Conservation (phyloP, 2,797 vertebrate genomes). For the Anableps anableps region DNA sequence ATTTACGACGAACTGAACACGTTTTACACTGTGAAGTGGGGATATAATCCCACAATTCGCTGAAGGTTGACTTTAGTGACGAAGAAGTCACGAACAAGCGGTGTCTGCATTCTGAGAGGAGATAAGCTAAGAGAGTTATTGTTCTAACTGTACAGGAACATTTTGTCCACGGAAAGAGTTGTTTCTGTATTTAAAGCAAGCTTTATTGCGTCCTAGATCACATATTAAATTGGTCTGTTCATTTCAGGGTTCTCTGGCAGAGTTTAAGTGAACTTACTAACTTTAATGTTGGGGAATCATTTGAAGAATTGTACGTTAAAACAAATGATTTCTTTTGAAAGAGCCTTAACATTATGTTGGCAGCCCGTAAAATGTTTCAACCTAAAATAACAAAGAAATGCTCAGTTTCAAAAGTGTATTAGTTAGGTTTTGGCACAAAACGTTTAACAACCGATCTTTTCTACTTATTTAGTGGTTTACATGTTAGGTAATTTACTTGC, state of each 20-base stretch:
- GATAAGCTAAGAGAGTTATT: no score
- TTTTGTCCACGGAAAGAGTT: neutral
- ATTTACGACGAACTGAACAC: neutral
- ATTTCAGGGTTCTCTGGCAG: neutral
- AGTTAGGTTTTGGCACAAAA: neutral
- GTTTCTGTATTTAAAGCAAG: neutral
- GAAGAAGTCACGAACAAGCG: neutral
- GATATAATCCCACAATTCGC: neutral
- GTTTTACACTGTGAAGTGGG: neutral
- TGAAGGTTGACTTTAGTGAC: neutral
- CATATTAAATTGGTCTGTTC: no score
- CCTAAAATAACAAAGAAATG: neutral
- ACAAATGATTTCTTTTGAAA: neutral
- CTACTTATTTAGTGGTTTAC: neutral
- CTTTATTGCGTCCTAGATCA: neutral
- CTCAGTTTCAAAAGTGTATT: neutral
- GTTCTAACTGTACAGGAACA: neutral
- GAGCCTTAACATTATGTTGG: neutral
- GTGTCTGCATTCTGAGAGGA: neutral
- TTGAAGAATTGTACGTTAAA: neutral
- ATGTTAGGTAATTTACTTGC: neutral
- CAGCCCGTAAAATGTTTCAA: neutral
- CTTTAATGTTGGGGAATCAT: neutral
- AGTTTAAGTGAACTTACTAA: neutral
- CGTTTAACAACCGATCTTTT: neutral